phyloP scores from a whole-genome alignment of 1,140 invertebrate genomes.

The Heliothis subflexa region DNA sequence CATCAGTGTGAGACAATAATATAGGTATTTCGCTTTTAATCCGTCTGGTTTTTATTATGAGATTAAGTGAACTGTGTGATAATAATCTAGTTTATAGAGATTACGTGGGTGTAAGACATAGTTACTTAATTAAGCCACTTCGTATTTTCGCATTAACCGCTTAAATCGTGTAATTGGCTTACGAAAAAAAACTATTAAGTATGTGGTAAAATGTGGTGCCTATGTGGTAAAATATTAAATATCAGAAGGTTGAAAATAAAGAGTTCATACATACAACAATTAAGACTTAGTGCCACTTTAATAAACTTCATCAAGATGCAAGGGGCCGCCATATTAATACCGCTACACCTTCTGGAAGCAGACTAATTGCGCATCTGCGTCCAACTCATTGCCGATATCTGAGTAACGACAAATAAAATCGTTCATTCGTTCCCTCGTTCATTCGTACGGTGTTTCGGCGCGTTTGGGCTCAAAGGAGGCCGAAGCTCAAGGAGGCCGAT shows the following conservation, averaged over 20 bases:
- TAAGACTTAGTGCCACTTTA: slow-evolving; percentile 8
- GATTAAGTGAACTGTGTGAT: too few species aligned
- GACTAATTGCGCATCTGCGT: slow-evolving; percentile 47
- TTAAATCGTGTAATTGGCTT: too few species aligned
- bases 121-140: too few species aligned
- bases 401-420: slow-evolving; percentile 73
- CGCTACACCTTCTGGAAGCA: slow-evolving; percentile 25
- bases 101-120: too few species aligned
- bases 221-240: not conserved
- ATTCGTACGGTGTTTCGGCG: slow-evolving; percentile 61
- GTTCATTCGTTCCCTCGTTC: slow-evolving; percentile 60
- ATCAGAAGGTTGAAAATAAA: not conserved
- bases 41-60: too few species aligned
- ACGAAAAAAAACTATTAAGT: too few species aligned
- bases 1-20: not conserved
- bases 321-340: slow-evolving; percentile 5
- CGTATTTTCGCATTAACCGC: too few species aligned
- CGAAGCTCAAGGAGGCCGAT: slow-evolving; percentile 79
- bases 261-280: slow-evolving; percentile 6
- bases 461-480: slow-evolving; percentile 76
- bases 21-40: too few species aligned
- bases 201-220: too few species aligned
- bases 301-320: not conserved
- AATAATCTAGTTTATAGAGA: too few species aligned
- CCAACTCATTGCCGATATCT: slow-evolving; percentile 56